Percentiles rank a stretch among this genome's conserved stretches.
These are phyloP conservation scores for Melanotus villosus DNA, from an alignment of 2,888 invertebrate species.

Conservation along the genomic window DNA sequence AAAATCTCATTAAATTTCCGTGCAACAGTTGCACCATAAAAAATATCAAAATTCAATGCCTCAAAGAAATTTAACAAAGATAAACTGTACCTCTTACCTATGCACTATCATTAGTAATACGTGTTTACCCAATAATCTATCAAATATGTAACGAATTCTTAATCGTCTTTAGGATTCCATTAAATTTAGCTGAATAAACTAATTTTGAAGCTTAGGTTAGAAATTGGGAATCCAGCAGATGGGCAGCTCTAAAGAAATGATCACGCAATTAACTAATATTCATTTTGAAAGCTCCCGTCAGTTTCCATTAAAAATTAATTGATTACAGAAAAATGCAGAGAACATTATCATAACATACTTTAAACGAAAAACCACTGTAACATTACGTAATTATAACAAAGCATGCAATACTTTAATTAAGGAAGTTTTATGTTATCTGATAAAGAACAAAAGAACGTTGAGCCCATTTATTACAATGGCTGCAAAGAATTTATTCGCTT, in stretches of 20 bases:
- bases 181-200: too few relatives aligned
- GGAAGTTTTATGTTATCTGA: slow-evolving; percentile 14
- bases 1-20: too few relatives aligned
- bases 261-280: slow-evolving; percentile 11
- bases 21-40: too few relatives aligned
- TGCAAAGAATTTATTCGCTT: slow-evolving; percentile 33
- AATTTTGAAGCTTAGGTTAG: too few relatives aligned
- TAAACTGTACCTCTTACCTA: too few relatives aligned
- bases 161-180: too few relatives aligned
- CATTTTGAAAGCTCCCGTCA: not conserved
- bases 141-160: too few relatives aligned
- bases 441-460: not conserved
- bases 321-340: slow-evolving; percentile 5
- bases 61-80: too few relatives aligned
- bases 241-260: not conserved
- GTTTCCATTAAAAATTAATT: slow-evolving; percentile 1
- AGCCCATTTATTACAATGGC: slow-evolving; percentile 29
- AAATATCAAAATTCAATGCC: too few relatives aligned
- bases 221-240: not conserved
- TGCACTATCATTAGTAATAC: too few relatives aligned
- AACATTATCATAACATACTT: not conserved
- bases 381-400: slow-evolving; percentile 30
- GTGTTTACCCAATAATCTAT: too few relatives aligned
- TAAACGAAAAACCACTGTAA: too few relatives aligned
- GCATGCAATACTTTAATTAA: slow-evolving; percentile 39